Evolutionary conservation across 1,140 invertebrate genomes (phyloP).

Genomic region (Microplitis mediator): DNA sequence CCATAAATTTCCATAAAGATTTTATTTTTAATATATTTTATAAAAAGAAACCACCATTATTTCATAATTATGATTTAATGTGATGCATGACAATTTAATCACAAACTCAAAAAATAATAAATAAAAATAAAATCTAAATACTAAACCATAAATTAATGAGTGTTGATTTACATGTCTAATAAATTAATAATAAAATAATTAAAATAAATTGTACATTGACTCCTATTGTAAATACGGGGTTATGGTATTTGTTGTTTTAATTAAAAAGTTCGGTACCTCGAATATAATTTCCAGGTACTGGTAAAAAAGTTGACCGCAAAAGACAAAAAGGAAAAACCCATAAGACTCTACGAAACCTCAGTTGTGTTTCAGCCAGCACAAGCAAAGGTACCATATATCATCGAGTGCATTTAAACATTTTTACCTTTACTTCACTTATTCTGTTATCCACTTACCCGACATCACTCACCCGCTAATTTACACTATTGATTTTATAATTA

Average conservation of each 20-base stretch:
- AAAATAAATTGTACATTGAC: background rate
- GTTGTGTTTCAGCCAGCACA: conserved; percentile 70
- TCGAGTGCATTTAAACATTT: conserved; percentile 50
- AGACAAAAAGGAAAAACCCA: conserved; percentile 69
- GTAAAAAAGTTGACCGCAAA: conserved; percentile 68
- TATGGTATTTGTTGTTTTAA: conserved; percentile 9
- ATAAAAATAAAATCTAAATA: too few relatives aligned
- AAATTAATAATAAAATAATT: conserved; percentile 1
- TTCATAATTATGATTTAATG: too few relatives aligned
- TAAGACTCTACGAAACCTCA: conserved; percentile 72
- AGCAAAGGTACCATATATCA: conserved; percentile 67
- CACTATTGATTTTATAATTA: background rate
- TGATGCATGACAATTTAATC: too few relatives aligned
- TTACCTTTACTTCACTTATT: conserved; percentile 12
- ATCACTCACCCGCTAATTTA: background rate
- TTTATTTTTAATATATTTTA: too few relatives aligned
- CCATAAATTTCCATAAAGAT: too few relatives aligned
- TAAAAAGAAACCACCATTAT: too few relatives aligned
- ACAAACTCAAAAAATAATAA: too few relatives aligned
- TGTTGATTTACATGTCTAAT: too few relatives aligned
- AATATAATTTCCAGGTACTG: conserved; percentile 61
- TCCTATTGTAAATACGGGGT: conserved; percentile 46
- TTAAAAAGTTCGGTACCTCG: conserved; percentile 43
- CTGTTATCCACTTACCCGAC: conserved; percentile 28
- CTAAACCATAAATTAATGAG: too few relatives aligned